These are phyloP conservation scores for Entomobrya multifasciata DNA, from an alignment of 2,888 invertebrate genomes.

Conservation along the genomic window DNA sequence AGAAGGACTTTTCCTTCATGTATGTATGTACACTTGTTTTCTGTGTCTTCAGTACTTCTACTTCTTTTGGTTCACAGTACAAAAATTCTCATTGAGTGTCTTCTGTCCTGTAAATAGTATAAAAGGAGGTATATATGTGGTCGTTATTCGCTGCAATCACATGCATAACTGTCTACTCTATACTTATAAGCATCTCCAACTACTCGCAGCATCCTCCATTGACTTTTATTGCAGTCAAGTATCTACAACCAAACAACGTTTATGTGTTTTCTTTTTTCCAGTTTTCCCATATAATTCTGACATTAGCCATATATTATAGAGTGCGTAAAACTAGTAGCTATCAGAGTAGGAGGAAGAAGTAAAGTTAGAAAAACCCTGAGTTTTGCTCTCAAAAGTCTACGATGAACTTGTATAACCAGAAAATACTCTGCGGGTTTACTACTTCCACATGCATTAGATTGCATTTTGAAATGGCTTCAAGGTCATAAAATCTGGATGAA, in stretches of 20 bases:
- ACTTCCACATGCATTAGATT: slow-evolving; percentile 70
- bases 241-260: slow-evolving; percentile 35
- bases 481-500: slow-evolving; percentile 77
- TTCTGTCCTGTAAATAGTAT: neutral
- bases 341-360: neutral
- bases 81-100: neutral
- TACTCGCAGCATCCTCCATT: slow-evolving; percentile 9
- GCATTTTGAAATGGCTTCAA: slow-evolving; percentile 71
- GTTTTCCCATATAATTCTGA: slow-evolving; percentile 31
- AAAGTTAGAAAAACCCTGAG: slow-evolving; percentile 6
- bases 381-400: no score
- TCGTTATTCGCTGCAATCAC: slow-evolving; percentile 1
- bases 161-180: neutral
- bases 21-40: slow-evolving; percentile 7
- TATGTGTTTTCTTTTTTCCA: slow-evolving; percentile 44
- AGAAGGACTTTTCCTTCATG: neutral
- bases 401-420: neutral
- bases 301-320: slow-evolving; percentile 40
- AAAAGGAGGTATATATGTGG: neutral
- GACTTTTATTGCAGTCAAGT: slow-evolving; percentile 54
- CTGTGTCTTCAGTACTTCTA: neutral
- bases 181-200: neutral
- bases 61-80: neutral
- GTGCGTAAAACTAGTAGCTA: neutral
- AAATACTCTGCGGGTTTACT: slow-evolving; percentile 36